Evolutionary conservation across 2,113 vertebrate genomes (phyloP), one percentile per base, ranked within the genome.

Genomic region (Monarcha castaneiventris): DNA sequence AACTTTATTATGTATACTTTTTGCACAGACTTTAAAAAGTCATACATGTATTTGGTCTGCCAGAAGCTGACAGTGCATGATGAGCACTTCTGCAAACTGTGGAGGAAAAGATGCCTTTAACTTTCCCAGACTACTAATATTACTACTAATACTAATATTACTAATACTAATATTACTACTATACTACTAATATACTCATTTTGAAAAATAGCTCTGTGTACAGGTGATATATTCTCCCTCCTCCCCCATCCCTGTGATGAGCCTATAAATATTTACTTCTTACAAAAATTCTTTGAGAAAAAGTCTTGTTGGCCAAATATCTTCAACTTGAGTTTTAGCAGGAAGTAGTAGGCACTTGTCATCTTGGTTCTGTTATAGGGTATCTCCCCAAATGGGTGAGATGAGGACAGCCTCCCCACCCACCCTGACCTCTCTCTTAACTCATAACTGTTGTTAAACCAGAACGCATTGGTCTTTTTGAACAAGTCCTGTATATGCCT

Each of bases 21-120:
- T 68, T 75, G 54, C 2, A 0, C 23, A 75, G 35, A 35, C 4
- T 48, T 79, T 32, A 63, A 22, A 1, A 56, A 56, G 8, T 43
- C 81, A 35, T 37, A 13, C 55, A 1, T 35, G 15, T 63, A 9
- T 68, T 68, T 63, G 35, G 39, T 84, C 33, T 0, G 0, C 27
- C 30, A 59, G 52, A 71, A 67, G 35, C 43, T 68, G 73, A 33
- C 19, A 64, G 25, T 49, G 52, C 15, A 10, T 48, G 23, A 81
- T 61, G 11, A 64, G 15, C 25, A 14, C n/a, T 81, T 46, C 7
- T 30, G 4, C 43, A 51, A 55, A 62, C 30, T 30, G 4, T 46
- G 39, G 20, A 4, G 21, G 3, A 3, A 27, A 64, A 51, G n/a
- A 17, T 32, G 39, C n/a, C 21, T 95, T 74, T 54, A 43, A 37